These are phyloP conservation scores for Spilosoma lubricipeda DNA, from an alignment of 2,888 invertebrate genomes.

Conservation along the genomic window DNA sequence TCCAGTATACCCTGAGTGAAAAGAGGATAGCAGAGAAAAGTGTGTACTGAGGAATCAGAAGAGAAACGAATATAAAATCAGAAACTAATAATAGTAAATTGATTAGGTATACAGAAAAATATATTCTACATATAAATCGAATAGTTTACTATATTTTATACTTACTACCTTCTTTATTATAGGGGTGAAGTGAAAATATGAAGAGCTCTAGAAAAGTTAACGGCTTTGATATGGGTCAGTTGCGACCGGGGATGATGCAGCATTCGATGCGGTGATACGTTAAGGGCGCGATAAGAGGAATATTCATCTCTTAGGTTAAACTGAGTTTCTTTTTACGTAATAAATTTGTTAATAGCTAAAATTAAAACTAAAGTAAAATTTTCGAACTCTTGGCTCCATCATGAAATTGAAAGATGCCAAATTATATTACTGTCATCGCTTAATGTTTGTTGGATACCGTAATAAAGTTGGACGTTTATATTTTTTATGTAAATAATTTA, in stretches of 20 bases:
- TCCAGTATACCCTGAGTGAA: too few species aligned
- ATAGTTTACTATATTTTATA: background rate
- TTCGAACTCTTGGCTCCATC: background rate
- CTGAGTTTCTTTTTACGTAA: background rate
- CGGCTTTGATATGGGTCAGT: conserved; percentile 75
- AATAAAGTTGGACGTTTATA: background rate
- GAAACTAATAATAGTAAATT: too few species aligned
- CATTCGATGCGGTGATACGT: conserved; percentile 68
- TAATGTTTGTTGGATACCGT: background rate
- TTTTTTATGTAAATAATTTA: background rate
- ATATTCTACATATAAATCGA: too few species aligned
- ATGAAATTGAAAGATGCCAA: too few species aligned
- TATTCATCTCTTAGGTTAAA: conserved; percentile 3
- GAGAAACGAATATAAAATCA: too few species aligned
- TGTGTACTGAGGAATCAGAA: too few species aligned
- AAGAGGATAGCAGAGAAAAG: too few species aligned
- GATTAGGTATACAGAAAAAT: too few species aligned
- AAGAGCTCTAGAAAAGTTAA: conserved; percentile 58
- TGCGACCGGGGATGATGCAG: conserved; percentile 66
- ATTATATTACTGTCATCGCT: background rate
- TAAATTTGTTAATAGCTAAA: too few species aligned
- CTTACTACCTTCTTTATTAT: background rate
- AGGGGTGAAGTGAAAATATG: conserved; percentile 23
- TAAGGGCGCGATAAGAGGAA: conserved; percentile 71
- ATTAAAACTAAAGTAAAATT: too few species aligned